phyloP scores from a whole-genome alignment of 1,140 invertebrate species.

The Phortica variegata region DNA sequence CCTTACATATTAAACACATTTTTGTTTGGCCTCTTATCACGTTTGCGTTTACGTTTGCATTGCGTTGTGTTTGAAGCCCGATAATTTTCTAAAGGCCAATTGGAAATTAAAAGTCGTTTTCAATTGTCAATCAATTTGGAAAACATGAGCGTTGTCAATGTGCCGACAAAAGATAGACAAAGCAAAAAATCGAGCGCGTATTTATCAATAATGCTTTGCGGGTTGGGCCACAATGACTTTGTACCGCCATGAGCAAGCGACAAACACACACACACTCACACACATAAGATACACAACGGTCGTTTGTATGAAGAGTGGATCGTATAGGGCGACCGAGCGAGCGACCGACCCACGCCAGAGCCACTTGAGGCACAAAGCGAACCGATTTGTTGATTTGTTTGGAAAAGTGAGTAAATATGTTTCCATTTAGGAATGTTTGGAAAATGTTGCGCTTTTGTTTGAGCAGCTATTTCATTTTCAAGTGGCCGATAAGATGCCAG shows the following conservation, averaged over 20 bases:
- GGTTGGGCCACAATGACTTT: too few relatives aligned
- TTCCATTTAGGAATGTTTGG: constrained; percentile 55
- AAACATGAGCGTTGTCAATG: constrained; percentile 44
- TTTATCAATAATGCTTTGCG: too few relatives aligned
- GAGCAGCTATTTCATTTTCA: constrained; percentile 51
- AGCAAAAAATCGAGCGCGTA: too few relatives aligned
- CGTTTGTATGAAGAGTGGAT: too few relatives aligned
- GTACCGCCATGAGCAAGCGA: too few relatives aligned
- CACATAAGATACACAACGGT: too few relatives aligned
- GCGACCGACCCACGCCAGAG: background rate
- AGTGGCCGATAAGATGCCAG: constrained; percentile 52
- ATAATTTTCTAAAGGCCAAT: constrained; percentile 33
- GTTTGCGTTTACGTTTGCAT: constrained; percentile 19
- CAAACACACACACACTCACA: background rate
- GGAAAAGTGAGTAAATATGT: constrained; percentile 55
- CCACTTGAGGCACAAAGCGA: constrained; percentile 40
- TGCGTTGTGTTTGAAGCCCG: constrained; percentile 11
- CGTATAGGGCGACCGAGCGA: background rate
- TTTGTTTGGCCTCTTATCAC: constrained; percentile 37
- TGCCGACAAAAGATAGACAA: constrained; percentile 41
- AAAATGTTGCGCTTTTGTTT: constrained; percentile 44
- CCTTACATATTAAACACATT: constrained; percentile 36
- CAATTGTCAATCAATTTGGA: constrained; percentile 43
- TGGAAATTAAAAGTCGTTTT: constrained; percentile 49
- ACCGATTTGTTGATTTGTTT: constrained; percentile 56